Evolutionary conservation across 1,140 invertebrate genomes (phyloP), one percentile per base, ranked within the genome.

Genomic region (Dendrolimus punctatus): DNA sequence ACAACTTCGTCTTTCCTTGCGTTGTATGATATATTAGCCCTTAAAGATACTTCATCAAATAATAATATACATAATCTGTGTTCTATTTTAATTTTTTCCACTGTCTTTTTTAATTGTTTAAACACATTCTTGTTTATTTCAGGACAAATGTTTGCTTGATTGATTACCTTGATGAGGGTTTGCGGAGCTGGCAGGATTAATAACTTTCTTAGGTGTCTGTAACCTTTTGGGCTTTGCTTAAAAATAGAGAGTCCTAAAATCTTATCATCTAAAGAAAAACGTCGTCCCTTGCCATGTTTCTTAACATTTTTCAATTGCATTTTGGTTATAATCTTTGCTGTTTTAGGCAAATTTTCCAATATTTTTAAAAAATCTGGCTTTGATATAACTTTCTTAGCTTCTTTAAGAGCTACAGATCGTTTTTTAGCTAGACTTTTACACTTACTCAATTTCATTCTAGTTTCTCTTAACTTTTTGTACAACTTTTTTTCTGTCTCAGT

Each of bases 201-300:
- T 3, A 46, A 10, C 37, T 46, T 46, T 8, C 45, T 46, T 46
- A 10, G 37, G 37, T 5, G 8, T 46, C 45, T 45, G 8, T 45
- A 45, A 9, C 43, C 43, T 45, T 45, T 45, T 9, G 43, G 43
- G 23, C 43, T 45, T 46, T 46, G 45, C 8, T 46, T 46, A 36
- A 50, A 9, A 46, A 46, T 46, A 6, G 8, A 46, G 6, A 10
- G 37, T 6, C 10, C 45, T 36, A 46, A 46, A 46, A 46, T 46
- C 45, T 46, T 46, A 6, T 46, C n/a, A 46, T 46, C 45, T 3
- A 46, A 5, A 46, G 6, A 46, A 46, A 46, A 46, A 6, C 45
- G 45, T 6, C 9, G 45, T 6, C 2, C n/a, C 4, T 46, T 46
- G 23, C 37, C 45, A 36, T 10, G 23, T 46, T 8, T 46, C 8